Conservation (phyloP, 2,797 vertebrate genomes). For the Danio jaintianensis region DNA sequence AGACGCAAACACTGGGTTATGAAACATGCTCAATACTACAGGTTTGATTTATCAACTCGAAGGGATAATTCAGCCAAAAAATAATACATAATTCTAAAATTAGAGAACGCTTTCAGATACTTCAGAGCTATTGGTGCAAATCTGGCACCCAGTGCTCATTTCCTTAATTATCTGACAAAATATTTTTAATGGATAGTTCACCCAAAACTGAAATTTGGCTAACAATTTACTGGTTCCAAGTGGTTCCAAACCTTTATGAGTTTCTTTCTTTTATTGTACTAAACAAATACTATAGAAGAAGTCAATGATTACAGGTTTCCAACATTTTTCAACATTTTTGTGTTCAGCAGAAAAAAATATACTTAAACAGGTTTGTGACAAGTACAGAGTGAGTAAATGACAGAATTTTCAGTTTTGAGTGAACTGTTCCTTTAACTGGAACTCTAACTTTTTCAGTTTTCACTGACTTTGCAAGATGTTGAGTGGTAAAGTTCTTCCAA, state of each 20-base stretch:
- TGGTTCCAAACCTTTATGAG: too few species aligned
- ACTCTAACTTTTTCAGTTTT: too few species aligned
- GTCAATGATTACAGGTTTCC: neutral
- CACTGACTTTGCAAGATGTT: too few species aligned
- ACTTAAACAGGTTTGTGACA: neutral
- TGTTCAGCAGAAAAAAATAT: neutral
- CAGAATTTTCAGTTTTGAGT: neutral
- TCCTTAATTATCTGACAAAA: too few species aligned
- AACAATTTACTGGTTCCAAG: neutral
- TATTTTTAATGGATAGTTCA: neutral
- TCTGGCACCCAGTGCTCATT: too few species aligned
- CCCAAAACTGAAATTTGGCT: too few species aligned
- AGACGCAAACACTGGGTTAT: constrained; percentile 46
- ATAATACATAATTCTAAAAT: neutral
- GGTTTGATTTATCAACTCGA: constrained; percentile 9
- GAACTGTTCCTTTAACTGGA: neutral
- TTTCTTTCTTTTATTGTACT: neutral
- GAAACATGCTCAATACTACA: constrained; percentile 32
- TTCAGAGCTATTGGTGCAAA: too few species aligned
- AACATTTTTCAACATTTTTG: neutral
- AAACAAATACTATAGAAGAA: neutral
- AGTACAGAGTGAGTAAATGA: neutral
- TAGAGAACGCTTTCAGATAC: too few species aligned
- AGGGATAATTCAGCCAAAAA: neutral
- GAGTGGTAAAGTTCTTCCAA: too few species aligned